These are phyloP conservation scores for Parambassis ranga DNA, from an alignment of 2,797 vertebrate species.

Conservation along the genomic window DNA sequence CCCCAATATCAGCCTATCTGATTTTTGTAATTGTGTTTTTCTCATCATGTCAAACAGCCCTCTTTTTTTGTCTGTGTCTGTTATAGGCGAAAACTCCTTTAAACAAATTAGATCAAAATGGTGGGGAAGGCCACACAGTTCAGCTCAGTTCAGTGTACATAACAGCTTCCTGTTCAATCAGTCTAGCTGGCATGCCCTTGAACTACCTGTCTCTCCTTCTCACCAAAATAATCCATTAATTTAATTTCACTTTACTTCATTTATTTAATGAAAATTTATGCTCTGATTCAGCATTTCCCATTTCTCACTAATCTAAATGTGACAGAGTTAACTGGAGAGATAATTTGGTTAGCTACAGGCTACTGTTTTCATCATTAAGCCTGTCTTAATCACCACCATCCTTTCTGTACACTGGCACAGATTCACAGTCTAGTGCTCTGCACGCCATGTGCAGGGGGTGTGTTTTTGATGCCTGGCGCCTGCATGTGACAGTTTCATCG, in stretches of 20 bases:
- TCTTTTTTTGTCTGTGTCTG: conserved; percentile 23
- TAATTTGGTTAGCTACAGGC: conserved; percentile 70
- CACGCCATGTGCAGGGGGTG: conserved; percentile 61
- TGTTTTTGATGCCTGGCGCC: conserved; percentile 70
- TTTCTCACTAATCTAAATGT: conserved; percentile 56
- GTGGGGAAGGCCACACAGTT: not conserved
- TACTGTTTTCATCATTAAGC: conserved; percentile 71
- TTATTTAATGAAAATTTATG: conserved; percentile 60
- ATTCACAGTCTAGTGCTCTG: conserved; percentile 52
- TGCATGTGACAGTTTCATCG: conserved; percentile 78
- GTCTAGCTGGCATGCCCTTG: conserved; percentile 31
- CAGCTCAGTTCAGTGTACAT: conserved; percentile 4
- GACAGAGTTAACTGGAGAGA: conserved; percentile 65
- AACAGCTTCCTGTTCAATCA: conserved; percentile 16
- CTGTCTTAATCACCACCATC: conserved; percentile 57
- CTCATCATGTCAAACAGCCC: conserved; percentile 21
- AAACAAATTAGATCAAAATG: conserved; percentile 10
- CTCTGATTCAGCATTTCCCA: conserved; percentile 62
- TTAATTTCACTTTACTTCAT: conserved; percentile 46
- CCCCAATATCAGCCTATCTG: conserved; percentile 29
- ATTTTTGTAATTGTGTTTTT: conserved; percentile 47
- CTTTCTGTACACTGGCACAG: conserved; percentile 55
- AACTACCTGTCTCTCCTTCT: conserved; percentile 45
- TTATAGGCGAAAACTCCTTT: conserved; percentile 18
- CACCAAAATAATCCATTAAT: conserved; percentile 59